Conservation (phyloP, 2,113 vertebrate species). For the Machaerirhynchus nigripectus region DNA sequence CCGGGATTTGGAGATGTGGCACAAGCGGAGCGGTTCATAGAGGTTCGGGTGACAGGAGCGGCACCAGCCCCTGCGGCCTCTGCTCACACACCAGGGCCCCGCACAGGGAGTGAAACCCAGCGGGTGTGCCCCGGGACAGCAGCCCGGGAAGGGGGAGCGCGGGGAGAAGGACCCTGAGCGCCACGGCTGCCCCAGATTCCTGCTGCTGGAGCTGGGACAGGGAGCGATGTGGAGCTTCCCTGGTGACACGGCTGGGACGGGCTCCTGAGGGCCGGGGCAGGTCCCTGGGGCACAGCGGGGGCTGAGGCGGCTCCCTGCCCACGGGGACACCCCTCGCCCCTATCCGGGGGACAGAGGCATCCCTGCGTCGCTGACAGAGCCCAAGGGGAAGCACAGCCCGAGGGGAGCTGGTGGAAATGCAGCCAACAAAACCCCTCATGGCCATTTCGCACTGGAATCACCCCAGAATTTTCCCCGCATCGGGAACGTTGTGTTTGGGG, state of each 20-base stretch:
- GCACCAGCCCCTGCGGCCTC: no score
- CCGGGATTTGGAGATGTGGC: rapidly evolving
- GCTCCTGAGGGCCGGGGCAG: background rate
- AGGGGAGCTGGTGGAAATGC: background rate
- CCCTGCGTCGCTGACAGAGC: background rate
- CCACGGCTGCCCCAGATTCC: background rate
- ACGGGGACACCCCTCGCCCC: rapidly evolving
- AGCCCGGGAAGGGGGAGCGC: rapidly evolving
- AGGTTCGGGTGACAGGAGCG: rapidly evolving
- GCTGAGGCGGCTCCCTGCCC: rapidly evolving
- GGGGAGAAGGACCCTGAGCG: rapidly evolving
- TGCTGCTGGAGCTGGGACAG: background rate
- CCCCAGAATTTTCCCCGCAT: background rate
- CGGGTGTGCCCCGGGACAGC: rapidly evolving
- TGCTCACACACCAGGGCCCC: rapidly evolving
- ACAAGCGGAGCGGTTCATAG: rapidly evolving
- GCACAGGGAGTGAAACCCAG: rapidly evolving
- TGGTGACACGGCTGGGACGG: background rate
- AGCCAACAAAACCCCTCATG: rapidly evolving
- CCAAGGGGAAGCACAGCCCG: background rate
- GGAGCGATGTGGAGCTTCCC: rapidly evolving
- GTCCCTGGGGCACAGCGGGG: background rate
- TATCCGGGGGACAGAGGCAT: rapidly evolving
- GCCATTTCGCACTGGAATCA: background rate
- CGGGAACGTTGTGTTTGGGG: rapidly evolving